Base-by-base conservation (phyloP, 2,888 invertebrate species). In the Andricus quercusramuli region DNA sequence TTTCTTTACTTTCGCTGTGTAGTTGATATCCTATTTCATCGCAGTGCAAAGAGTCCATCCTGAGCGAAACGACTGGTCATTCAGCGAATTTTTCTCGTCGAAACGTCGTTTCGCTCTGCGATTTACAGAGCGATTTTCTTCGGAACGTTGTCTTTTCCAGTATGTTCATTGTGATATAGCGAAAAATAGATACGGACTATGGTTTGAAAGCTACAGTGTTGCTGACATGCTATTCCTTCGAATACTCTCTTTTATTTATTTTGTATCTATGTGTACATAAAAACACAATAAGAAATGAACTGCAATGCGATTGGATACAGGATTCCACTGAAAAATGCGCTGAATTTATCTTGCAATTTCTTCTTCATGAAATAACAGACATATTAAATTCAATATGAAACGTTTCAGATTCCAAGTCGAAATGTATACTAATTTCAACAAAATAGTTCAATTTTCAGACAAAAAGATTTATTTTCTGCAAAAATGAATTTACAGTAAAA, bases 61-160 rank as follows among this genome's bases (percentile, higher is more conserved):
- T 56, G 32, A 0, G 56, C 74, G 74, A 56, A 74, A 74, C 56
- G 74, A 56, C 56, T 32, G 56, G 70, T 74, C 51, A 51, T 74
- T 74, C 56, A 32, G 74, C 17, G 29, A 56, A 74, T 56, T 74
- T 56, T 74, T 74, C 56, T 56, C 56, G 70, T 51, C 56, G 25
- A 70, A 51, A 37, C 37, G 37, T 37, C 47, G 44, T 29, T 29
- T 70, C 29, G 29, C 29, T 32, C 51, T 51, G 20, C 70, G 32
- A 74, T 74, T 74, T 74, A 74, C 74, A 74, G n/a, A 20, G 74
- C 32, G 32, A 56, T 74, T 74, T 74, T 74, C 51, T 51, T 56
- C 56, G 56, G 37, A 74, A 74, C 32, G 74, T 74, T 74, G 47
- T 74, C 44, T 68, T 56, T 51, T 56, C 8, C 20, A 29, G 9